Evolutionary conservation across 64 coral and sea anemone genomes (phyloP).

Genomic region (Cladopsammia gracilis): DNA sequence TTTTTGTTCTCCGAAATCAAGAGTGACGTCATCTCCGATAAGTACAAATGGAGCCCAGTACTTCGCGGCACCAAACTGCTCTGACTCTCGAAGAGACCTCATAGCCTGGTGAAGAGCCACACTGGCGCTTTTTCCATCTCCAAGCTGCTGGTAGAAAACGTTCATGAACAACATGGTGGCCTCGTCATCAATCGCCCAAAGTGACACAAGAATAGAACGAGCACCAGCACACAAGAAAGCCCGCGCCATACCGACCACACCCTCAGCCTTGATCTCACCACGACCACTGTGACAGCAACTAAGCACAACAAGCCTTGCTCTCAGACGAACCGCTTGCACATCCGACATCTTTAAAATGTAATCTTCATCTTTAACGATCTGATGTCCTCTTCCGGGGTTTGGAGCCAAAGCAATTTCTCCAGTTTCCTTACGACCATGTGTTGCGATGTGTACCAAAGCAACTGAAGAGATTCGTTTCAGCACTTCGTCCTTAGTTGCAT

Average conservation of each 20-base stretch:
- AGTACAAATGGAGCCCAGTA: slow-evolving; percentile 34
- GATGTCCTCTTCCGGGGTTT: neutral
- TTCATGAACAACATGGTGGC: neutral
- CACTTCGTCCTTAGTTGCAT: slow-evolving; percentile 22
- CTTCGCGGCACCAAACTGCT: neutral
- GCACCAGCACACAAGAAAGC: slow-evolving; percentile 19
- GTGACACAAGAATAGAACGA: slow-evolving; percentile 24
- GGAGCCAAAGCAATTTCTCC: slow-evolving; percentile 14
- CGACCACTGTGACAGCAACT: slow-evolving; percentile 49
- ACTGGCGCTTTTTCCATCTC: neutral
- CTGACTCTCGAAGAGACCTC: neutral
- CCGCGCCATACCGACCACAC: neutral
- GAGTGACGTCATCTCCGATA: slow-evolving; percentile 21
- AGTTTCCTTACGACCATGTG: slow-evolving; percentile 3
- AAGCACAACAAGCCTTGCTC: slow-evolving; percentile 40
- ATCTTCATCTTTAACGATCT: slow-evolving; percentile 29
- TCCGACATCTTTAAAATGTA: slow-evolving; percentile 41
- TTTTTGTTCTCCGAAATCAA: neutral
- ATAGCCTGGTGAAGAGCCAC: neutral
- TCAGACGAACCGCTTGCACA: slow-evolving; percentile 1
- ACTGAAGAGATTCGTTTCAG: neutral
- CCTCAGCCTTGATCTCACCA: slow-evolving; percentile 7
- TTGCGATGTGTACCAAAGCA: slow-evolving; percentile 17
- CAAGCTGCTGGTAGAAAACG: neutral
- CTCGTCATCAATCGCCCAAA: slow-evolving; percentile 36